Percentiles rank a stretch among this genome's conserved stretches.
Conservation (phyloP, 2,888 invertebrate species). For the Nomada flava region DNA sequence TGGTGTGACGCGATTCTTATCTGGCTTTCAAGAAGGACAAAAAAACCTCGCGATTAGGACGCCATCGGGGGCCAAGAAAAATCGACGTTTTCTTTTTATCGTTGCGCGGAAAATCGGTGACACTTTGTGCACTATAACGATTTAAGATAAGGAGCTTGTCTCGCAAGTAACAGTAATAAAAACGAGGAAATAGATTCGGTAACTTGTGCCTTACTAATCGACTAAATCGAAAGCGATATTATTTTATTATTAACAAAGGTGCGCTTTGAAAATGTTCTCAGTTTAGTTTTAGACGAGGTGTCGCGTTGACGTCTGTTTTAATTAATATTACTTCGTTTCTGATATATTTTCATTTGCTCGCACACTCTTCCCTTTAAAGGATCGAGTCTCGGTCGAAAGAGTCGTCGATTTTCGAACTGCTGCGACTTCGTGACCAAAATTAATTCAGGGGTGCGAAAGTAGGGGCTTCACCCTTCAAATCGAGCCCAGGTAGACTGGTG, state of each 20-base stretch:
- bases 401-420: too few relatives aligned
- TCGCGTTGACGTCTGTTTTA: too few relatives aligned
- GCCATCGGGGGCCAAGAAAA: slow-evolving; percentile 23
- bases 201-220: neutral
- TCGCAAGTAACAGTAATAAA: neutral
- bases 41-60: slow-evolving; percentile 40
- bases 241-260: neutral
- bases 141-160: neutral
- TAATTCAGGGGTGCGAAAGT: too few relatives aligned
- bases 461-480: too few relatives aligned
- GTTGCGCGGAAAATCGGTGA: slow-evolving; percentile 40
- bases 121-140: neutral
- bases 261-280: too few relatives aligned
- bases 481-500: too few relatives aligned
- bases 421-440: too few relatives aligned
- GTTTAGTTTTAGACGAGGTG: too few relatives aligned
- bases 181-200: neutral
- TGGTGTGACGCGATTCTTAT: slow-evolving; percentile 45
- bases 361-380: too few relatives aligned
- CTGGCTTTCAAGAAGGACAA: neutral
- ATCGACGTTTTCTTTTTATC: slow-evolving; percentile 13
- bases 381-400: too few relatives aligned
- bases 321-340: too few relatives aligned
- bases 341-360: too few relatives aligned
- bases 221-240: neutral